Evolutionary conservation across 2,888 invertebrate genomes (phyloP).

Genomic region (Papilio elwesi): DNA sequence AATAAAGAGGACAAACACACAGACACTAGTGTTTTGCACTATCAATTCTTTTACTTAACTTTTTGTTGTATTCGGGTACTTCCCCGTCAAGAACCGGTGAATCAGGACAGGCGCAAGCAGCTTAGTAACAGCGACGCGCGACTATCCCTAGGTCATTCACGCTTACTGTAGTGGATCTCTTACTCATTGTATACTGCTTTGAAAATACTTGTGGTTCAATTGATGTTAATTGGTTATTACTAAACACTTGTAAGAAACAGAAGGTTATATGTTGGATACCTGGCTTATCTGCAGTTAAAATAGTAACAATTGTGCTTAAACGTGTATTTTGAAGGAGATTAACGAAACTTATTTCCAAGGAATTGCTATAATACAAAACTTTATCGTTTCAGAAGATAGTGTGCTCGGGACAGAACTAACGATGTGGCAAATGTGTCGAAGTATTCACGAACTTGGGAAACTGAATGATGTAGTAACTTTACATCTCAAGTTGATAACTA

Average conservation of each 20-base stretch:
- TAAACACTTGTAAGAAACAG: too few relatives aligned
- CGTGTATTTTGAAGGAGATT: neutral
- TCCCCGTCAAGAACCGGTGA: neutral
- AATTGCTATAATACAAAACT: conserved; percentile 14
- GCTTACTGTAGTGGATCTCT: neutral
- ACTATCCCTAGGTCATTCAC: neutral
- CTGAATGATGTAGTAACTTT: neutral
- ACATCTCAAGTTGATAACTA: neutral
- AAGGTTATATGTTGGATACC: too few relatives aligned
- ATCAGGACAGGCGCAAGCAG: neutral
- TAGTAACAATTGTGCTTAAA: neutral
- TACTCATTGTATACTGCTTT: neutral
- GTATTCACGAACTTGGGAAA: neutral
- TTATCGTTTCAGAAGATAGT: conserved; percentile 1
- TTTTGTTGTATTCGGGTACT: neutral
- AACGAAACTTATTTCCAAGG: neutral
- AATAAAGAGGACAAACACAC: too few relatives aligned
- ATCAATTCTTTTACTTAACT: too few relatives aligned
- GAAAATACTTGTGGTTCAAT: neutral
- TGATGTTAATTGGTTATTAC: too few relatives aligned
- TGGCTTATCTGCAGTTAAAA: neutral
- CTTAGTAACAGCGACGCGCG: neutral
- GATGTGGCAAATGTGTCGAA: conserved; percentile 18
- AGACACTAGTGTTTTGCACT: too few relatives aligned
- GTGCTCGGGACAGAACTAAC: conserved; percentile 12